Evolutionary conservation across 2,113 vertebrate genomes (phyloP).

Genomic region (Zootoca vivipara): DNA sequence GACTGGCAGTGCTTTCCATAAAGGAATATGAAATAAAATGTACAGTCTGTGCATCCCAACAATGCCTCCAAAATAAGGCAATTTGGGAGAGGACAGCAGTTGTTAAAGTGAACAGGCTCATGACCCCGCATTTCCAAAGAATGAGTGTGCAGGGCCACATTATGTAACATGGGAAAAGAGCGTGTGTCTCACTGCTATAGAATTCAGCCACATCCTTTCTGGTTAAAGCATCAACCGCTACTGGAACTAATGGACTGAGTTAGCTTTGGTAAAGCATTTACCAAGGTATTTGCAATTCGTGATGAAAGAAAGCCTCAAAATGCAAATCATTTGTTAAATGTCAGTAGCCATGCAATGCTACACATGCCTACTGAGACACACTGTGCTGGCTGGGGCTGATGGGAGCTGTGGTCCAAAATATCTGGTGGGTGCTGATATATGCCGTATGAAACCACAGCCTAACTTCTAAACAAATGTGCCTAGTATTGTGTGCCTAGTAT

Average conservation of each 20-base stretch:
- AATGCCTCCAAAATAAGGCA: not conserved
- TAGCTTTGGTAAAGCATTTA: not conserved
- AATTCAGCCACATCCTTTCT: conserved; percentile 28
- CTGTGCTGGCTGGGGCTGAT: too few relatives aligned
- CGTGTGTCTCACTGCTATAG: conserved; percentile 19
- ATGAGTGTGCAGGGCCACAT: not conserved
- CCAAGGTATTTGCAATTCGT: not conserved
- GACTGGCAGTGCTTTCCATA: not conserved
- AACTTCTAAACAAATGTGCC: not conserved
- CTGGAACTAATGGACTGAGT: not conserved
- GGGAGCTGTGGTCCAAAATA: too few relatives aligned
- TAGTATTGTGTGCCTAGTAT: not conserved
- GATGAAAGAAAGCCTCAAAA: not conserved
- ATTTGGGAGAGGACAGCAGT: not conserved
- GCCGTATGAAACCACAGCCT: too few relatives aligned
- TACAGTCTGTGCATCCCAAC: not conserved
- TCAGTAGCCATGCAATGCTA: not conserved
- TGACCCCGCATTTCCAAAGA: not conserved
- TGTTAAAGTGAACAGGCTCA: not conserved
- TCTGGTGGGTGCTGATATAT: too few relatives aligned
- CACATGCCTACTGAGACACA: not conserved
- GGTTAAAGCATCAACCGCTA: conserved; percentile 19
- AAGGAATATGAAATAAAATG: not conserved
- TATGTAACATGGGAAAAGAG: conserved; percentile 14
- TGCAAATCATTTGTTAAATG: not conserved